Conservation (phyloP, 2,888 invertebrate genomes). For the Agonopterix heracliana region DNA sequence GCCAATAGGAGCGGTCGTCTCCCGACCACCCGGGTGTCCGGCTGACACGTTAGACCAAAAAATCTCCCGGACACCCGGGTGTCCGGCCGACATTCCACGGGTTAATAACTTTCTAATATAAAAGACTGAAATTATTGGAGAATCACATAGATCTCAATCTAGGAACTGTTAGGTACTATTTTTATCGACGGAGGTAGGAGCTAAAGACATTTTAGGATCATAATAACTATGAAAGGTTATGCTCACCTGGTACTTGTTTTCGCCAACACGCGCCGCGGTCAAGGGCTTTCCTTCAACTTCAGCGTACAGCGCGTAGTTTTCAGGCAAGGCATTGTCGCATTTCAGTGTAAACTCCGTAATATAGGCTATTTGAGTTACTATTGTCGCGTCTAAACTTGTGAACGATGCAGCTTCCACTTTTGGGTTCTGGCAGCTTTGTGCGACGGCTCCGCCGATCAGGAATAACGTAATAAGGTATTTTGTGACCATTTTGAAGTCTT, state of each 20-base stretch:
- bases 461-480: constrained; percentile 47
- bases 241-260: constrained; percentile 90
- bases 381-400: constrained; percentile 94
- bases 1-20: no score
- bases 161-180: no score
- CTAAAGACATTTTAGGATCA: no score
- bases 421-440: constrained; percentile 71
- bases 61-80: no score
- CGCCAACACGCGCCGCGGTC: constrained; percentile 86
- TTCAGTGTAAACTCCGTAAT: constrained; percentile 92
- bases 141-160: no score
- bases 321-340: constrained; percentile 80
- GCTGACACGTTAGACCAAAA: no score
- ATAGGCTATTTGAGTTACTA: constrained; percentile 92
- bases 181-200: no score
- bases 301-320: constrained; percentile 88
- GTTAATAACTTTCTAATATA: no score
- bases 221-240: neutral
- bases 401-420: constrained; percentile 87
- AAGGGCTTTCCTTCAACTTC: constrained; percentile 91
- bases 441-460: constrained; percentile 38
- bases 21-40: no score
- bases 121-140: no score
- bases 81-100: no score
- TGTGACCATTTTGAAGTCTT: constrained; percentile 62